Evolutionary conservation across 1,140 invertebrate genomes (phyloP), one percentile per base, ranked within the genome.

Genomic region (Episyrphus balteatus): DNA sequence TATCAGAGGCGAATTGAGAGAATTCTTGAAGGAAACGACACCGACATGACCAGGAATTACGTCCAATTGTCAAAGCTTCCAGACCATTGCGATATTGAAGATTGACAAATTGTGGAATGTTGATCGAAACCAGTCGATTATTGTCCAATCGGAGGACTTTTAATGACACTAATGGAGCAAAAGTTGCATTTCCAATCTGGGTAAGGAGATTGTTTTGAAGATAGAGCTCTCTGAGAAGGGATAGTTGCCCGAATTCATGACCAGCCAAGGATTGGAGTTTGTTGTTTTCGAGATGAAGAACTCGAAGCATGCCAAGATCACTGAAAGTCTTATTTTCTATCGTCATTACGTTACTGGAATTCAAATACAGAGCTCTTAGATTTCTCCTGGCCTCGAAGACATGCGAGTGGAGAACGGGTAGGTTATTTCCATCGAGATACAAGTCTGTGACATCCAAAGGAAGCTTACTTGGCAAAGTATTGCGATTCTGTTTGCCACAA

Each of bases 391-490:
- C 86, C 61, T 88, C 86, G 60, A 94, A 87, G 45, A 85, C 79
- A 59, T 88, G 82, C 59, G 84, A 84, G 54, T 87, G 81, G 41
- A 93, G 62, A 58, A 83, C 79, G 40, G 75, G 79, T 51, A 92
- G 80, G 60, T 87, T 79, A 61, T 88, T 90, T 36, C 88, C 88
- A 66, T 93, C 90, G 49, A 94, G 67, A 66, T 90, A 92, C 12
- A 93, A 77, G 64, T 91, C 85, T n/a, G 88, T 92, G 1, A 86
- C 86, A 62, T 90, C 88, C 78, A 87, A 86, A 1, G 90, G 90
- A 55, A 93, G 81, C 34, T 82, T 75, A 6, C 76, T 69, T 1
- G 90, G 89, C 41, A 92, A 78, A 39, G 77, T 71, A 42, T 74
- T 67, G 43, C 79, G 74, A 14, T 74, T 75, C 54, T 85, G 78